A percentile compares a stretch with the other conserved stretches of the same genome.
Conservation (phyloP, 2,888 invertebrate genomes). For the Seira musarum region DNA sequence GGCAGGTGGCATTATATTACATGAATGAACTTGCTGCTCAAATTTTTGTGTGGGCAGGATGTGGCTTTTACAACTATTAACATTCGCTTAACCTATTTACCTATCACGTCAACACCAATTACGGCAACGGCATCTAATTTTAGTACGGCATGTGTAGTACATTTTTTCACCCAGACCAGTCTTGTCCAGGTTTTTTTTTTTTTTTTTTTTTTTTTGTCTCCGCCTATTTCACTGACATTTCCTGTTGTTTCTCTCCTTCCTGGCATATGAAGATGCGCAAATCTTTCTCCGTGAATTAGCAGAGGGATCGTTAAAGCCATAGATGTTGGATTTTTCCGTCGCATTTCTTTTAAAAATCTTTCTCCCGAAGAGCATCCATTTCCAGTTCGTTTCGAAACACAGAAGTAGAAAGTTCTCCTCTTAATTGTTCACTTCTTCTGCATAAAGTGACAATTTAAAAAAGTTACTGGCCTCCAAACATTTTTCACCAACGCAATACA, state of each 20-base stretch:
- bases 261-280: not conserved
- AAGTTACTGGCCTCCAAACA: too few species aligned
- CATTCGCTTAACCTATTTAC: not conserved
- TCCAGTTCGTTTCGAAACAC: not conserved
- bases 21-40: not conserved
- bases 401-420: not conserved
- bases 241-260: not conserved
- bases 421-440: not conserved
- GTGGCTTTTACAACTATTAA: not conserved
- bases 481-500: too few species aligned
- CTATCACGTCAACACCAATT: not conserved
- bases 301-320: not conserved
- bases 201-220: not conserved
- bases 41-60: not conserved
- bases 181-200: not conserved
- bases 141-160: too few species aligned
- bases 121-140: not conserved
- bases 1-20: too few species aligned
- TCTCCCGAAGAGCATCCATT: not conserved
- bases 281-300: not conserved
- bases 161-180: too few species aligned
- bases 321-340: not conserved
- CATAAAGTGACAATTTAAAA: not conserved
- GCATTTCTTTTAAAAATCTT: not conserved
- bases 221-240: not conserved